Percentiles rank a stretch among this genome's conserved stretches.
phyloP scores from a whole-genome alignment of 2,888 invertebrate species.

The Tromatobia lineatoria region DNA sequence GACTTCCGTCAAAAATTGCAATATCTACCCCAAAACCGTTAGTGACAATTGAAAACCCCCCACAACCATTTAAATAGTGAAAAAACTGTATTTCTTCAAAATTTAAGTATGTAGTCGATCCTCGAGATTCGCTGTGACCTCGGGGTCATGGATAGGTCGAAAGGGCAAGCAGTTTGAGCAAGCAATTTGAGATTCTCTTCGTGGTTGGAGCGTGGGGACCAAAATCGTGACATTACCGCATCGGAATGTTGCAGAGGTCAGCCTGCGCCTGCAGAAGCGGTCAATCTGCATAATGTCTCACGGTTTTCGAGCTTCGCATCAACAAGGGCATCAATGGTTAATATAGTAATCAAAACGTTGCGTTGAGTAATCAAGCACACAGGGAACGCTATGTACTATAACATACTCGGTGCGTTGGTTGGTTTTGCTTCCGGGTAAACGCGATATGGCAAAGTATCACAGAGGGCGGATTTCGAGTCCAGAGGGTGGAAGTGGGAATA shows the following conservation, averaged over 20 bases:
- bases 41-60: no score
- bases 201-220: neutral
- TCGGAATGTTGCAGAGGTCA: neutral
- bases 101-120: neutral
- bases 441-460: slow-evolving; percentile 38
- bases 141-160: slow-evolving; percentile 57
- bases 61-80: no score
- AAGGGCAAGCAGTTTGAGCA: slow-evolving; percentile 46
- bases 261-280: neutral
- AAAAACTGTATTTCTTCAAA: neutral
- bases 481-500: slow-evolving; percentile 2
- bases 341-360: slow-evolving; percentile 4
- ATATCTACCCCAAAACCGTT: no score
- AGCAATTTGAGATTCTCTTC: slow-evolving; percentile 17
- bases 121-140: slow-evolving; percentile 23
- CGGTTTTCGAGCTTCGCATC: neutral
- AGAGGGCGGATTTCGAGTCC: neutral
- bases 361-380: neutral
- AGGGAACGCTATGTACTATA: neutral
- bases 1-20: no score
- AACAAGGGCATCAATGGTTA: neutral
- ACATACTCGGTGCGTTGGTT: slow-evolving; percentile 11
- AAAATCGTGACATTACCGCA: neutral
- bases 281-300: neutral
- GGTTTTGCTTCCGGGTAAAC: slow-evolving; percentile 38